A percentile compares a stretch with the other conserved stretches of the same genome.
Conservation (phyloP, 2,888 invertebrate genomes). For the Aproaerema taeniolella region DNA sequence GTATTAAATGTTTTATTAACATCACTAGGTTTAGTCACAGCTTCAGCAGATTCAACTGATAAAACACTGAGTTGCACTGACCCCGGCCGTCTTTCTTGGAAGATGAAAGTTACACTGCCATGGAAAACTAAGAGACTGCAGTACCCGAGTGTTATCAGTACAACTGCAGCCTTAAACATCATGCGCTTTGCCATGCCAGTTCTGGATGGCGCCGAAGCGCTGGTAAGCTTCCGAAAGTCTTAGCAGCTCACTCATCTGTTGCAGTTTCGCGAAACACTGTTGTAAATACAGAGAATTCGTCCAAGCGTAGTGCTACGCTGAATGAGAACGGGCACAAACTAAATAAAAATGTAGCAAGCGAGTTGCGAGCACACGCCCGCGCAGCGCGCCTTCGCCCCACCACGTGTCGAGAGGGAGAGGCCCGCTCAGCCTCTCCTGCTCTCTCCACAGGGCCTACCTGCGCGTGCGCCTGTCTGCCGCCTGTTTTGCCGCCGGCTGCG, state of each 20-base stretch:
- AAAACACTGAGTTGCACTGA: constrained; percentile 64
- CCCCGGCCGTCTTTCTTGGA: constrained; percentile 63
- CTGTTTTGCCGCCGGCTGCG: constrained; percentile 55
- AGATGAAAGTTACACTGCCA: constrained; percentile 70
- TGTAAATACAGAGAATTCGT: constrained; percentile 37
- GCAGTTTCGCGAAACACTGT: constrained; percentile 56
- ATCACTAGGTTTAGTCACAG: constrained; percentile 66
- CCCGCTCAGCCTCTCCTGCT: constrained; percentile 28
- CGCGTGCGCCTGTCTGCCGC: constrained; percentile 64
- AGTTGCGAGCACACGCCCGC: constrained; percentile 66
- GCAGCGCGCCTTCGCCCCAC: constrained; percentile 57
- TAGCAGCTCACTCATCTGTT: constrained; percentile 69
- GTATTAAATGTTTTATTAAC: no score
- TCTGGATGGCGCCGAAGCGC: constrained; percentile 58
- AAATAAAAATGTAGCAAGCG: constrained; percentile 76
- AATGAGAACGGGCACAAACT: constrained; percentile 70
- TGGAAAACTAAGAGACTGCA: constrained; percentile 80
- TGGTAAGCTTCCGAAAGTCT: constrained; percentile 45
- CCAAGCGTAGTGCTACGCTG: constrained; percentile 36
- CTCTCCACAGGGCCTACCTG: constrained; percentile 54
- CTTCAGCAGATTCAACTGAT: constrained; percentile 63
- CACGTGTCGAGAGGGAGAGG: constrained; percentile 57
- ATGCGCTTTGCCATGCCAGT: constrained; percentile 67
- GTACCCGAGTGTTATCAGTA: constrained; percentile 75
- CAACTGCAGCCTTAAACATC: constrained; percentile 68